A percentile compares a stretch with the other conserved stretches of the same genome.
phyloP scores from a whole-genome alignment of 1,140 invertebrate species.

The Dendrolimus punctatus region DNA sequence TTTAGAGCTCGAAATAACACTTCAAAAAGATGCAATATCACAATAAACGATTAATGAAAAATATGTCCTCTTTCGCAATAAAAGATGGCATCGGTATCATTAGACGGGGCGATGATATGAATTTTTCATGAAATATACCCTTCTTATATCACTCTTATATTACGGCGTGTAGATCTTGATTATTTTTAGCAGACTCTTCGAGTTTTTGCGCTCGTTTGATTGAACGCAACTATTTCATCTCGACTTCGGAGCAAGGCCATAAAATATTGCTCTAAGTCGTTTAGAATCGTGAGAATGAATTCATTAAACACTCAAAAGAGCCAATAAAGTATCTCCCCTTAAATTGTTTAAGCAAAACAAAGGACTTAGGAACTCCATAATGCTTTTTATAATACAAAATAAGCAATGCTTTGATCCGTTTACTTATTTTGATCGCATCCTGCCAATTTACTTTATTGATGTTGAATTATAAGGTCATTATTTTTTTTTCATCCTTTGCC shows the following conservation, averaged over 20 bases:
- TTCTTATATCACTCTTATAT: constrained; percentile 39
- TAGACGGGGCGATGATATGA: constrained; percentile 54
- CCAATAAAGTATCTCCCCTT: constrained; percentile 5
- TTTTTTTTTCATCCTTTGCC: constrained; percentile 49
- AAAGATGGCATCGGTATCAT: constrained; percentile 63
- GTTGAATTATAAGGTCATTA: constrained; percentile 60
- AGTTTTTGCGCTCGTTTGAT: constrained; percentile 41
- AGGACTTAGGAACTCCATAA: not conserved
- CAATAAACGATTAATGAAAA: constrained; percentile 60
- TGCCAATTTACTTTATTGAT: constrained; percentile 67
- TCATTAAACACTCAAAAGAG: constrained; percentile 27
- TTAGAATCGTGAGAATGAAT: constrained; percentile 36
- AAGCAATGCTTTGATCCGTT: constrained; percentile 40
- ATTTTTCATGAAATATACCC: constrained; percentile 68
- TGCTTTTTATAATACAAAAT: not conserved
- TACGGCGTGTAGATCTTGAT: constrained; percentile 38
- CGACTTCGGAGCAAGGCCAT: constrained; percentile 37
- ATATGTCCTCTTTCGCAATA: constrained; percentile 55
- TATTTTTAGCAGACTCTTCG: constrained; percentile 36
- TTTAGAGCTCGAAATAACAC: too few relatives aligned
- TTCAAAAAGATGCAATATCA: constrained; percentile 11
- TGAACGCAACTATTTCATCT: constrained; percentile 43
- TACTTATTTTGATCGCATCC: constrained; percentile 51
- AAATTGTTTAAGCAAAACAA: not conserved
- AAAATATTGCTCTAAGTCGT: constrained; percentile 36